Evolutionary conservation across 2,797 vertebrate genomes (phyloP).

Genomic region (Eulemur mongoz): DNA sequence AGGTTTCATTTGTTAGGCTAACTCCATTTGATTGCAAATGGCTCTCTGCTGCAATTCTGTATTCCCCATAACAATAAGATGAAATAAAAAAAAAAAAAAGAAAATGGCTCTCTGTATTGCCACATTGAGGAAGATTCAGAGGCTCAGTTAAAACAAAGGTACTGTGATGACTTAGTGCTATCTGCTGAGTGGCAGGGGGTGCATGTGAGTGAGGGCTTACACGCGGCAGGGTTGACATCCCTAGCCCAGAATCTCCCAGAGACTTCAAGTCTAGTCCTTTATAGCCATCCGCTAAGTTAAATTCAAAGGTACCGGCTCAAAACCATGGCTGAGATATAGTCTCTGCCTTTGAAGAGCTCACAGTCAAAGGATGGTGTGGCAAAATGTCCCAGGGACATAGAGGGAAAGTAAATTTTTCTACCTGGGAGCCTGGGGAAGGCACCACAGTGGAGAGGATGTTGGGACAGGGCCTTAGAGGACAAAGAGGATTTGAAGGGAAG

Average conservation of each 20-base stretch:
- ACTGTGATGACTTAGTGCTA: not conserved
- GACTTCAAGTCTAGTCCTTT: not conserved
- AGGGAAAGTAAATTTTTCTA: not conserved
- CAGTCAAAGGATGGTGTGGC: not conserved
- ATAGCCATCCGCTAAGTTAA: not conserved
- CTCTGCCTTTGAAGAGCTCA: not conserved
- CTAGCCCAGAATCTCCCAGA: not conserved
- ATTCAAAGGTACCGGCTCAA: not conserved
- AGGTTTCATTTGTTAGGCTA: conserved; percentile 1
- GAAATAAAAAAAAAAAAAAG: too few species aligned
- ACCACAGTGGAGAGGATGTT: not conserved
- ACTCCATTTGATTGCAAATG: not conserved
- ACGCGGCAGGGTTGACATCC: not conserved
- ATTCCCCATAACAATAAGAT: too few species aligned
- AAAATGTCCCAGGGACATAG: not conserved
- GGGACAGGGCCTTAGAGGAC: not conserved
- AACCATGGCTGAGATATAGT: not conserved
- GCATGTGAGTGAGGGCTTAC: not conserved
- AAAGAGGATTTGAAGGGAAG: not conserved
- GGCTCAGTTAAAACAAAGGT: not conserved
- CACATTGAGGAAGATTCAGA: not conserved
- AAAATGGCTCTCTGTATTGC: not conserved
- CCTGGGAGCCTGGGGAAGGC: not conserved
- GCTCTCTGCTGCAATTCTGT: too few species aligned
- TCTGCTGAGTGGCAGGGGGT: accelerated